Base-by-base conservation (phyloP, 2,113 vertebrate genomes). In the Sebastes fasciatus region DNA sequence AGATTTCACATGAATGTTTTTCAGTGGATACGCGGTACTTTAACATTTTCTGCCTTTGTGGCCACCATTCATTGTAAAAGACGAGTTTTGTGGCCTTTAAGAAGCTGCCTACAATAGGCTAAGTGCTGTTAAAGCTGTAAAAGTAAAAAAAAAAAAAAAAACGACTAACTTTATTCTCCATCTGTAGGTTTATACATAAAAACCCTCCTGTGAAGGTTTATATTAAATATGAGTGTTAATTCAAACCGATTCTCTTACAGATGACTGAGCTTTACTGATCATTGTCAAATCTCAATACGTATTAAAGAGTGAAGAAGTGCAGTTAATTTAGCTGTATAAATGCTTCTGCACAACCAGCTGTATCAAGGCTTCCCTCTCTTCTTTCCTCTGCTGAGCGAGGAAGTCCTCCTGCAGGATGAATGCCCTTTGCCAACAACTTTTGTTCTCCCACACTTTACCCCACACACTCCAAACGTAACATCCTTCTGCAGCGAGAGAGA, bases 371-470 rank as follows among this genome's bases (percentile, higher is more conserved):
- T 82, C 81, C 57, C 17, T 83, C 79, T 86, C 87, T 78, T 73
- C 78, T 70, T 65, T 86, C 84, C 79, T 71, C 85, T 87, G 16
- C 86, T 62, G 78, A 77, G 82, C 14, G 57, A 90, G 89, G 89
- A 88, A 89, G 83, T 85, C 88, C 92, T 84, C 77, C 89, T 68
- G 74, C 83, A 42, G 68, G 42, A 80, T 94, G 88, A 95, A 93
- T 84, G 78, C 60, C 82, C 72, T 45, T 74, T 55, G 68, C 78
- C 74, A 88, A 58, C 42, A 26, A 88, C 88, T 89, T 92, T 93
- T 93, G 88, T 94, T 91, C 85, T 68, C 82, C 65, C 66, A 88
- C 88, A 90, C 84, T 84, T 34, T 74, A 86, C 77, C 85, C 87
- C 80, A 82, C 84, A 86, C 81, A 73, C 88, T 90, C 86, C 85